A percentile compares a stretch with the other conserved stretches of the same genome.
Conservation (phyloP, 2,797 vertebrate species). For the Acropternis orthonyx region DNA sequence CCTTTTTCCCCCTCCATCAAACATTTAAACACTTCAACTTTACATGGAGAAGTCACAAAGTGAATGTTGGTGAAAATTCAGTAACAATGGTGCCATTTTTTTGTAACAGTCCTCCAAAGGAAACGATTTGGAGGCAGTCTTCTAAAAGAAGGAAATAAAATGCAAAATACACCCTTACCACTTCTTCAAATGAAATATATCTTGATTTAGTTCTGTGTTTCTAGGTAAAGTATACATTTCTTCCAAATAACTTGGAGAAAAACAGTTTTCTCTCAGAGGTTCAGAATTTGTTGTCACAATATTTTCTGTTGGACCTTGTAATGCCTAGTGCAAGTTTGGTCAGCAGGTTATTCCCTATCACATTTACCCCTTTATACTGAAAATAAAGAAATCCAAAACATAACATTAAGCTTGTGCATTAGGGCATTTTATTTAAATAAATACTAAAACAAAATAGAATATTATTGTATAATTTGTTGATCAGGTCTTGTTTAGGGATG, state of each 20-base stretch:
- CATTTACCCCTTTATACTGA: neutral
- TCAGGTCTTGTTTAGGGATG: neutral
- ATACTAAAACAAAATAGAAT: neutral
- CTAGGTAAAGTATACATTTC: neutral
- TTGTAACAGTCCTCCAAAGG: neutral
- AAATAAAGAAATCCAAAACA: neutral
- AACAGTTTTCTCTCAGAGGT: neutral
- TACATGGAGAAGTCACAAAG: neutral
- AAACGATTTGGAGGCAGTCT: neutral
- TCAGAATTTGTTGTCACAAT: neutral
- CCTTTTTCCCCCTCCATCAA: rapidly evolving
- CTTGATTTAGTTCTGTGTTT: neutral
- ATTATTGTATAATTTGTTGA: neutral
- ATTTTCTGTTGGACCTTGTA: neutral
- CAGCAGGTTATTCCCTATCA: neutral
- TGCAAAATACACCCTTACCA: neutral
- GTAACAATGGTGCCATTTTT: neutral
- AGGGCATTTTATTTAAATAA: neutral
- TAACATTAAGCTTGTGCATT: neutral
- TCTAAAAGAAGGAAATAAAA: neutral
- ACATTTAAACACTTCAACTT: neutral
- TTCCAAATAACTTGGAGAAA: neutral
- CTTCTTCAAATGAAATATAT: neutral
- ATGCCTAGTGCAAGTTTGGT: neutral
- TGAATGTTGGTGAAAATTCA: neutral